These are phyloP conservation scores for Halcyon malimbica DNA, from an alignment of 2,113 vertebrate genomes.

Conservation along the genomic window DNA sequence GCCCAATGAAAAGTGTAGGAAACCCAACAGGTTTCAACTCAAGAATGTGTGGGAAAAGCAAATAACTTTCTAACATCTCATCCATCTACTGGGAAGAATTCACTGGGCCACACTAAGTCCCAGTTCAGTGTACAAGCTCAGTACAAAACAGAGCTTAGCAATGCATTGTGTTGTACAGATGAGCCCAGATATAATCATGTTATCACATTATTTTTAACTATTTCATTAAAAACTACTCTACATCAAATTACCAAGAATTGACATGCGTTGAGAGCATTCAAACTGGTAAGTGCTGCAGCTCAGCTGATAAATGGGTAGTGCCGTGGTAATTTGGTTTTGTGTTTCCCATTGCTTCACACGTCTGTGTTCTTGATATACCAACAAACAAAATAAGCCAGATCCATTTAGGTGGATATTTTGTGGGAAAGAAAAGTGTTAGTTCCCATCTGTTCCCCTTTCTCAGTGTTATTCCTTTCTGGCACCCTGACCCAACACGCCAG, in stretches of 20 bases:
- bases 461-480: background rate
- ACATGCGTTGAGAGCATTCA: background rate
- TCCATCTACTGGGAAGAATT: background rate
- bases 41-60: background rate
- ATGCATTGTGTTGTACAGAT: background rate
- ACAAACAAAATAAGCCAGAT: background rate
- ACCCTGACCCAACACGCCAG: background rate
- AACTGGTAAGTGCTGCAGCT: background rate
- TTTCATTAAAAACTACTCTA: background rate
- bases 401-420: background rate
- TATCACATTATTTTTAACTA: background rate
- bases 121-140: background rate
- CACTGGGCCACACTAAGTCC: background rate
- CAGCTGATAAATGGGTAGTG: background rate
- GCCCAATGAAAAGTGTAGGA: background rate
- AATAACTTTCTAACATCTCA: background rate
- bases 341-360: background rate
- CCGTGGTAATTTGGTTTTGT: background rate
- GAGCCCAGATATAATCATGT: background rate
- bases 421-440: background rate
- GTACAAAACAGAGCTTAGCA: background rate
- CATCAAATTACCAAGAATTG: background rate
- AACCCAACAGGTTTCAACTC: background rate
- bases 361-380: background rate
- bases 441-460: constrained; percentile 1